These are phyloP conservation scores for Lagorchestes hirsutus DNA, from an alignment of 2,797 vertebrate species.

Conservation along the genomic window DNA sequence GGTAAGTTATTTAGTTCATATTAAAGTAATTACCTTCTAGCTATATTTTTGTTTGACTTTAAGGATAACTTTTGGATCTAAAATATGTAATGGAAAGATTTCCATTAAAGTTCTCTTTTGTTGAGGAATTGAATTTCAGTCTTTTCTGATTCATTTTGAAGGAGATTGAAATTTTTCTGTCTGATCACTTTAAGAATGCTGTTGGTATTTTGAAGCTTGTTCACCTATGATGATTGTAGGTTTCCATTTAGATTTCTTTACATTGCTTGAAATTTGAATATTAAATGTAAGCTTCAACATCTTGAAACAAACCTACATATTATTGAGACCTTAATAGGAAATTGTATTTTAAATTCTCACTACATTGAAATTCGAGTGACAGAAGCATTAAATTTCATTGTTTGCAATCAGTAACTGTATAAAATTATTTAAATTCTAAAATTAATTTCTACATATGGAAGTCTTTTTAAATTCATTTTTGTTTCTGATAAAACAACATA, in stretches of 20 bases:
- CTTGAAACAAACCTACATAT: constrained; percentile 34
- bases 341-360: background rate
- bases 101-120: constrained; percentile 40
- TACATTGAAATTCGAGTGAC: constrained; percentile 40
- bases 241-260: constrained; percentile 53
- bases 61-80: constrained; percentile 14
- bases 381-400: constrained; percentile 37
- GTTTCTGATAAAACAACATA: constrained; percentile 42
- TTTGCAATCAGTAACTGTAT: constrained; percentile 32
- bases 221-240: constrained; percentile 20
- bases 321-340: constrained; percentile 52
- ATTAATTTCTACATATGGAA: constrained; percentile 3
- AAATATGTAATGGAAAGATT: constrained; percentile 39
- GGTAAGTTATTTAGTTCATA: constrained; percentile 85
- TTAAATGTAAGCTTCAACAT: constrained; percentile 60
- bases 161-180: constrained; percentile 35
- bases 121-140: constrained; percentile 35
- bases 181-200: constrained; percentile 56
- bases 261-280: constrained; percentile 51
- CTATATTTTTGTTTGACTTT: constrained; percentile 51
- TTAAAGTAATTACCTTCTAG: background rate
- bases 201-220: background rate
- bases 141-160: constrained; percentile 24
- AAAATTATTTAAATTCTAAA: constrained; percentile 25
- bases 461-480: constrained; percentile 44